Evolutionary conservation across 2,888 invertebrate genomes (phyloP).

Genomic region (Diaphora mendica): DNA sequence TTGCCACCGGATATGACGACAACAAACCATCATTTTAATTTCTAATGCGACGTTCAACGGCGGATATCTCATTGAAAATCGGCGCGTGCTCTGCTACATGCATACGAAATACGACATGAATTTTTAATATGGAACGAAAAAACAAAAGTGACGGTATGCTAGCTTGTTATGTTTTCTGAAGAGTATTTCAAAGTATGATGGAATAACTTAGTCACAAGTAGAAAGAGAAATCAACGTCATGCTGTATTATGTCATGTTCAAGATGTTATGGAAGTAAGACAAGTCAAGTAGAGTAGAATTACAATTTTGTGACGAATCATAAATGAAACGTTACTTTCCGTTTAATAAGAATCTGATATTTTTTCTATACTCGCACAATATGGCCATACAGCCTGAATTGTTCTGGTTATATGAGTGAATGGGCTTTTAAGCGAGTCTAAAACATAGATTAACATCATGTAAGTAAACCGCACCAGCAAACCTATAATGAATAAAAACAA

Average conservation of each 20-base stretch:
- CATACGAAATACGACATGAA: conserved; percentile 51
- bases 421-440: background rate
- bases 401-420: background rate
- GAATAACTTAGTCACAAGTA: background rate
- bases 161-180: background rate
- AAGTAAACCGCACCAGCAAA: background rate
- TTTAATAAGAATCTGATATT: background rate
- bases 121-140: conserved; percentile 44
- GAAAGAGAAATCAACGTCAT: background rate
- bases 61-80: conserved; percentile 61
- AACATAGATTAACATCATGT: background rate
- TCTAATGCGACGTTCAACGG: conserved; percentile 50
- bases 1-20: conserved; percentile 65
- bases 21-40: conserved; percentile 58
- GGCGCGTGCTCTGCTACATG: conserved; percentile 55
- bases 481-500: background rate
- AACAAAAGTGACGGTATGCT: conserved; percentile 25
- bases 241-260: background rate
- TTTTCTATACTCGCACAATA: background rate
- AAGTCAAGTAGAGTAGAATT: background rate
- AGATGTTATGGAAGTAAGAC: background rate
- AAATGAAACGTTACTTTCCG: background rate
- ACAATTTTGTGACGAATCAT: background rate
- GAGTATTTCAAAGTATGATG: background rate
- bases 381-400: background rate